phyloP scores from a whole-genome alignment of 1,140 invertebrate species.

The Trichonephila inaurata region DNA sequence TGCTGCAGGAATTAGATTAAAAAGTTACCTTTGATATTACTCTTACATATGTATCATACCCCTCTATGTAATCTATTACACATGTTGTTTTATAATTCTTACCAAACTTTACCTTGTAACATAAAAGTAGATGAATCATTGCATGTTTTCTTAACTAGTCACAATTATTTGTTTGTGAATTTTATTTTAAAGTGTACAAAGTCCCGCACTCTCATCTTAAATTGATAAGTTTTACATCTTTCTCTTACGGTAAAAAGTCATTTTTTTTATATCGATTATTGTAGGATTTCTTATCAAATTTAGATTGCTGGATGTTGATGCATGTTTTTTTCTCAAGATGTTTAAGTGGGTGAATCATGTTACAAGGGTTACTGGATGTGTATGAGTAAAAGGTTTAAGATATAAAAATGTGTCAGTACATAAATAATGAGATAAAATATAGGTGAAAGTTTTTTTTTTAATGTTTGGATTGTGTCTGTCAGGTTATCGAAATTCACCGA shows the following conservation, averaged over 20 bases:
- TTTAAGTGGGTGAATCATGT: background rate
- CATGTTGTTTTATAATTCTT: no score
- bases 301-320: background rate
- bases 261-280: background rate
- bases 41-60: no score
- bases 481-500: background rate
- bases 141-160: no score
- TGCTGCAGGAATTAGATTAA: no score
- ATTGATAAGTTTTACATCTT: background rate
- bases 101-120: no score
- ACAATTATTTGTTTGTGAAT: no score
- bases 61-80: no score
- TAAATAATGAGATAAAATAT: background rate
- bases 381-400: background rate
- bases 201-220: background rate
- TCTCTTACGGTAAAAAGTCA: background rate
- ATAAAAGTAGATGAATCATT: no score
- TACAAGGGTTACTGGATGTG: background rate
- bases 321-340: background rate
- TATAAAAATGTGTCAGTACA: background rate
- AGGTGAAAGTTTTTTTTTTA: background rate
- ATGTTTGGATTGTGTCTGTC: background rate
- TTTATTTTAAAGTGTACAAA: background rate
- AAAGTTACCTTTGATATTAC: no score
- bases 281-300: background rate